Evolutionary conservation across 2,888 invertebrate genomes (phyloP), one percentile per base, ranked within the genome.

Genomic region (Dusona sp.): DNA sequence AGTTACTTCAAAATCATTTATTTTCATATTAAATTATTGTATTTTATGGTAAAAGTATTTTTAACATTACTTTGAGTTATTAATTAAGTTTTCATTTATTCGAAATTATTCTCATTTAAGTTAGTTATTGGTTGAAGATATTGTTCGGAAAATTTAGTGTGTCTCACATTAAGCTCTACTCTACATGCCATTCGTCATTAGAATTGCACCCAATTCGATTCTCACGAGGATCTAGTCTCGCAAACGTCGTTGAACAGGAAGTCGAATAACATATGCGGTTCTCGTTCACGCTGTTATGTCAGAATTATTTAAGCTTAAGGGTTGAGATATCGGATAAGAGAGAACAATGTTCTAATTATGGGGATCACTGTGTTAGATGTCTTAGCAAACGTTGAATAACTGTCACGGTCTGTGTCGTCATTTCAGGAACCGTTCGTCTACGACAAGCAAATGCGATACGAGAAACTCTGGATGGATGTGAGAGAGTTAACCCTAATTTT

Each of bases 321-420:
- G n/a, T 29, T 42, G 77, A 77, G 84, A 67, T 79, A 79, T 64
- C 67, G 54, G 73, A 67, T 70, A 73, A 75, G 38, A 42, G 74
- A 29, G 78, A 73, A 84, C 67, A 78, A 78, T 68, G 54, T 45
- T 78, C 68, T 78, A 74, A 75, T 87, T 87, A 75, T 33, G 64
- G 45, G 64, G 77, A 75, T 84, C 38, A 80, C 78, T 70, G 57
- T 57, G 57, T 70, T 70, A 48, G 64, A 57, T 45, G 36, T 65
- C 75, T 70, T 19, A 38, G 77, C 57, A 78, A 73, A 38, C 38
- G n/a, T 22, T 33, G 16, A 25, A 51, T 54, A 64, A 70, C 83
- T 42, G 70, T 68, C 70, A n/a, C 64, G n/a, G 11, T 64, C 45
- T 45, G 42, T 29, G 38, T 61, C 36, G 64, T 64, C 29, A 11